A percentile compares a stretch with the other conserved stretches of the same genome.
Conservation (phyloP, 2,113 vertebrate genomes). For the Alces alces region DNA sequence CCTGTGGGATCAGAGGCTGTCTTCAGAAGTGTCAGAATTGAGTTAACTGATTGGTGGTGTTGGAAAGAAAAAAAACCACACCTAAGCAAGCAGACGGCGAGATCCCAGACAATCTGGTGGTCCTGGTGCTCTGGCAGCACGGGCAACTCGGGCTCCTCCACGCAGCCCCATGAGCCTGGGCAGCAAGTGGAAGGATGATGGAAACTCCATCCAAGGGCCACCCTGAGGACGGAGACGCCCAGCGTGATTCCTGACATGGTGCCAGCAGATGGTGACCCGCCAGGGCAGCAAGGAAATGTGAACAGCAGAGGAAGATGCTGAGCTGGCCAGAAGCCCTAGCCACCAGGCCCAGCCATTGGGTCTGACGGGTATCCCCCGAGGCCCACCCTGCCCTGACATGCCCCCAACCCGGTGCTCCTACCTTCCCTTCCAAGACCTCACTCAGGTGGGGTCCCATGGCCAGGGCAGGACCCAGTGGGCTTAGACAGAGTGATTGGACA, state of each 20-base stretch:
- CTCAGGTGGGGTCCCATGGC: not conserved
- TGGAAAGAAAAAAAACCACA: not conserved
- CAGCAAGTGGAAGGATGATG: not conserved
- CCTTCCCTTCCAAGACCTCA: no score
- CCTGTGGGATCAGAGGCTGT: not conserved
- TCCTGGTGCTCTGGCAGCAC: not conserved
- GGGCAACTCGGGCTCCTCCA: not conserved
- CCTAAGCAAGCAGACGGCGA: not conserved
- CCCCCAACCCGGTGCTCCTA: not conserved
- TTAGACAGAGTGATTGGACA: not conserved
- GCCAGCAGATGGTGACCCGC: not conserved
- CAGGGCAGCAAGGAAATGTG: not conserved
- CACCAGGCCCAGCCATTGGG: not conserved
- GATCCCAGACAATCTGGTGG: not conserved
- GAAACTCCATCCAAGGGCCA: not conserved
- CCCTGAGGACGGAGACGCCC: not conserved
- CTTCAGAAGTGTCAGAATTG: not conserved
- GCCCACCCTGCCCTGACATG: not conserved
- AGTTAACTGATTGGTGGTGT: not conserved
- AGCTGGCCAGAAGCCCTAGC: not conserved
- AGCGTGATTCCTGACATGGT: not conserved
- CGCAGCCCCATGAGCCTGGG: not conserved
- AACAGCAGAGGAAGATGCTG: not conserved
- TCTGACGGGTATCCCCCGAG: not conserved
- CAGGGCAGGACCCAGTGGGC: not conserved